These are phyloP conservation scores for Odocoileus virginianus DNA, from an alignment of 2,113 vertebrate species.

Conservation along the genomic window DNA sequence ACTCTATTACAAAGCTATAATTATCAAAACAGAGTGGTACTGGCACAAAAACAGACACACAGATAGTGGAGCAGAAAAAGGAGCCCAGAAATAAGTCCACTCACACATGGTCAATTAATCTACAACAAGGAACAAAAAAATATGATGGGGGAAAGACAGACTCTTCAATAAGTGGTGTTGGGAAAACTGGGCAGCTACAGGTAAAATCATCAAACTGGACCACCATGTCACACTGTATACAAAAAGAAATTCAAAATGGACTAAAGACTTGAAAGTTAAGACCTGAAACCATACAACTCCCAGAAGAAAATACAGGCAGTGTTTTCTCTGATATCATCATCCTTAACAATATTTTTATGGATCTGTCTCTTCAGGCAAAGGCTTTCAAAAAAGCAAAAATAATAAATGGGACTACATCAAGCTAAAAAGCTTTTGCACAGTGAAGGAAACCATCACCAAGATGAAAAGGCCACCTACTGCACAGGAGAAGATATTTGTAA, in stretches of 20 bases:
- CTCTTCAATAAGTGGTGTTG: neutral
- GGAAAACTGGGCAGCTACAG: neutral
- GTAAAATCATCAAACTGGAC: neutral
- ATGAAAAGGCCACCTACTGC: neutral
- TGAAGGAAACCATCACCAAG: neutral
- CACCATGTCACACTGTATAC: neutral
- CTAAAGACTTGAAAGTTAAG: neutral
- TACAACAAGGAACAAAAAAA: neutral
- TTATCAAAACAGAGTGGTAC: neutral
- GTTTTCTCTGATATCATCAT: neutral
- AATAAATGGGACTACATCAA: neutral
- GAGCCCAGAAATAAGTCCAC: neutral
- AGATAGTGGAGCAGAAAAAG: neutral
- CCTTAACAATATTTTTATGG: neutral
- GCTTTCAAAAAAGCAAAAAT: neutral
- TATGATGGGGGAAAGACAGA: neutral
- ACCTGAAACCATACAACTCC: neutral
- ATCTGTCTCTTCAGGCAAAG: neutral
- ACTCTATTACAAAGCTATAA: neutral
- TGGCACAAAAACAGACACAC: rapidly evolving
- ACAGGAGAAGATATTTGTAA: neutral
- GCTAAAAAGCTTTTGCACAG: neutral
- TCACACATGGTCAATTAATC: rapidly evolving
- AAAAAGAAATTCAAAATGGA: neutral
- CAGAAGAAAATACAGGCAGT: neutral